Evolutionary conservation across 2,797 vertebrate species (phyloP), one percentile per base, ranked within the genome.

Genomic region (Enteromius argenteus): DNA sequence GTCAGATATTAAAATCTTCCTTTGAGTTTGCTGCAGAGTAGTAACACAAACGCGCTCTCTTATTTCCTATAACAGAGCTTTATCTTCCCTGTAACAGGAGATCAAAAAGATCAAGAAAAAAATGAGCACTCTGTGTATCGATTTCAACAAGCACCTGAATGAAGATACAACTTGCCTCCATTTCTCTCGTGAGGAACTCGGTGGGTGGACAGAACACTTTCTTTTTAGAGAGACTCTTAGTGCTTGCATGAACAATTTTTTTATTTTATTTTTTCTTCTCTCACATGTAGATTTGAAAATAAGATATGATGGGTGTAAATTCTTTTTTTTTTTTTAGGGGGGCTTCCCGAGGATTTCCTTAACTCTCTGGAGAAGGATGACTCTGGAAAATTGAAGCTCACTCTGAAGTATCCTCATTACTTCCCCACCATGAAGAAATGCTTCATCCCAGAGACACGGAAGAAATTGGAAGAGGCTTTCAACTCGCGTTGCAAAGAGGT

Each of bases 391-490:
- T 91, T 99, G 84, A 99, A 99, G 87, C 95, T 99, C 72, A 99
- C 98, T 0, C 92, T 99, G 39, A 99, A 99, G 87, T 99, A 99
- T 90, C 98, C 98, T 0, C 98, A 99, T 86, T 99, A 99, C 87
- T 99, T 99, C 86, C 98, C 98, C 2, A 95, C 98, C 85, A 96
- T 99, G 93, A 99, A 99, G 94, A 99, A 99, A 62, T 99, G 98
- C 89, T 94, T 95, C 0, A 93, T 99, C 80, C 96, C 97, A 0
- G 97, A 99, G 85, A 99, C 98, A 0, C 93, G 98, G 71, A 92
- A 89, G 88, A 96, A 93, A 87, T 92, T 99, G 93, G 98, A 99
- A 88, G 94, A 94, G 46, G 96, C 97, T 85, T 99, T 99, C 92
- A 99, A 99, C 93, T 99, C 97, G 8, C 96, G 98, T 75, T 99